These are phyloP conservation scores for Hoplostethus mediterraneus DNA, from an alignment of 2,797 vertebrate species.

Conservation along the genomic window DNA sequence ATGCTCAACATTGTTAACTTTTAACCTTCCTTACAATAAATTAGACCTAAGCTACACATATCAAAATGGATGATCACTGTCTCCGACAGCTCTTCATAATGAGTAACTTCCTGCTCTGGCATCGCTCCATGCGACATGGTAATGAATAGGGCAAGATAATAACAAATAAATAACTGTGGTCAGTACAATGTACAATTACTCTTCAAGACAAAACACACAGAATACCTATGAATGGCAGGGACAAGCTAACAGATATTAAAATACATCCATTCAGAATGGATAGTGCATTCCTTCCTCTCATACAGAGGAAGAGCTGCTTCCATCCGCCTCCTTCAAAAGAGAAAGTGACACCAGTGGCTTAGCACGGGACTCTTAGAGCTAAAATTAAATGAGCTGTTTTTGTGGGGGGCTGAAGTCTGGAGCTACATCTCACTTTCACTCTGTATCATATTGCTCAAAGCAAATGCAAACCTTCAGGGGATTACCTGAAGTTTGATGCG, in stretches of 20 bases:
- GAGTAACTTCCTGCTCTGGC: constrained; percentile 18
- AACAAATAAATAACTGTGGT: constrained; percentile 62
- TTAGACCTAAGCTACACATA: constrained; percentile 20
- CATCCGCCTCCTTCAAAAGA: constrained; percentile 40
- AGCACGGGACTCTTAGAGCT: constrained; percentile 48
- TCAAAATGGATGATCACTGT: constrained; percentile 12
- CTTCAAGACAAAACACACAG: constrained; percentile 35
- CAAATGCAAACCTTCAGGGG: background rate
- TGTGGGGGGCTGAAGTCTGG: constrained; percentile 9
- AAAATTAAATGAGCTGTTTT: constrained; percentile 39
- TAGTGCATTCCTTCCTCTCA: constrained; percentile 65
- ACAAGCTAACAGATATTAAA: constrained; percentile 37
- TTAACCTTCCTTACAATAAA: constrained; percentile 16
- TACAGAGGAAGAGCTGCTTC: constrained; percentile 53
- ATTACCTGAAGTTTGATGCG: constrained; percentile 21
- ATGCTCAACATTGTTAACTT: background rate
- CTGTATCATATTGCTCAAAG: constrained; percentile 25
- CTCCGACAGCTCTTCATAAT: constrained; percentile 33
- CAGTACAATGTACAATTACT: constrained; percentile 66
- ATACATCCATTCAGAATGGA: constrained; percentile 47
- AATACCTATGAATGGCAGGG: constrained; percentile 15
- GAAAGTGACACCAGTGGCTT: constrained; percentile 70
- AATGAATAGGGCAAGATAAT: constrained; percentile 18
- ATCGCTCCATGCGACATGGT: constrained; percentile 45
- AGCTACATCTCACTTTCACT: constrained; percentile 14